phyloP scores from a whole-genome alignment of 2,113 vertebrate genomes.

The Chascanopsetta lugubris region DNA sequence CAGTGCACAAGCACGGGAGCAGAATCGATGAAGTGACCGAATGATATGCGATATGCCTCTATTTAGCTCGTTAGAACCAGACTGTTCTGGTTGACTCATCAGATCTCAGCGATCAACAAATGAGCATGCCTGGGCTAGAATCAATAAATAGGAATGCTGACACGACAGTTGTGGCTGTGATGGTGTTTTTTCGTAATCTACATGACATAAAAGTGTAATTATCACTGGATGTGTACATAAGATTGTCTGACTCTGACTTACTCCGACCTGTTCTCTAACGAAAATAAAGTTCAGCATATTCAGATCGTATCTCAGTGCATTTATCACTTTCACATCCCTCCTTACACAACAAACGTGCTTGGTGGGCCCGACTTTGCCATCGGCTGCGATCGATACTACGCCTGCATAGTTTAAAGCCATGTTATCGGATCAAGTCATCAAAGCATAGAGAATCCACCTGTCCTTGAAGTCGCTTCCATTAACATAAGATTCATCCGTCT shows the following conservation, averaged over 20 bases:
- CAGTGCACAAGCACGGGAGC: too few species aligned
- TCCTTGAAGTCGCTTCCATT: slow-evolving; percentile 28
- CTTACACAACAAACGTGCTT: slow-evolving; percentile 35
- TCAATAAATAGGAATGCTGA: too few species aligned
- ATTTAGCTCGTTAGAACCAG: too few species aligned
- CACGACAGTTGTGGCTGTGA: too few species aligned
- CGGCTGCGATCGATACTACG: slow-evolving; percentile 23
- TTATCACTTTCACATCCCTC: slow-evolving; percentile 19
- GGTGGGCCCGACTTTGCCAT: slow-evolving; percentile 20
- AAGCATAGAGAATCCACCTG: slow-evolving; percentile 32
- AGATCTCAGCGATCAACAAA: too few species aligned
- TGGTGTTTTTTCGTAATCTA: too few species aligned
- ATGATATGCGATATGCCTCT: too few species aligned
- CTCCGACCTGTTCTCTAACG: background rate
- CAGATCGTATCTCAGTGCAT: slow-evolving; percentile 26
- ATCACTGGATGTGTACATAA: too few species aligned
- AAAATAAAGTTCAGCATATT: slow-evolving; percentile 6
- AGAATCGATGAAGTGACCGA: too few species aligned
- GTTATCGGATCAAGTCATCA: slow-evolving; percentile 50
- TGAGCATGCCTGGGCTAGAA: too few species aligned
- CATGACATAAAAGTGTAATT: too few species aligned
- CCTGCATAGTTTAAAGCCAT: slow-evolving; percentile 20
- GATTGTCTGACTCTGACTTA: background rate
- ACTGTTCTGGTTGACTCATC: too few species aligned
- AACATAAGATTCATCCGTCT: background rate